Base-by-base conservation (phyloP, 2,888 invertebrate genomes). In the Mechanitis mazaeus region DNA sequence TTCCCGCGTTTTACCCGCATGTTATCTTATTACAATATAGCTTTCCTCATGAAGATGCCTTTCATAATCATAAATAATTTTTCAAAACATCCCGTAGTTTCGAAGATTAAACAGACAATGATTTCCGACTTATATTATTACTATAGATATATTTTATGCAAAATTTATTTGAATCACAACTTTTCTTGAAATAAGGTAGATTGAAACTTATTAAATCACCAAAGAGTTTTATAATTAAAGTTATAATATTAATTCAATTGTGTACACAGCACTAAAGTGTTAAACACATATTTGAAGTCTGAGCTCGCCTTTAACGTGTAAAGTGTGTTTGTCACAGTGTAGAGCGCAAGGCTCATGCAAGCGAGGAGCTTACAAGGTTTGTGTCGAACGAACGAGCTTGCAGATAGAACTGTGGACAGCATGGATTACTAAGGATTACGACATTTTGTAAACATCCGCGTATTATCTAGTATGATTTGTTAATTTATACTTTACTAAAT, bases 311-410 rank as follows among this genome's bases (percentile, higher is more conserved):
- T 38, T 6, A 38, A 38, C 38, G 4, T 33, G 45, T 33, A 35
- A 55, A 47, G 61, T 57, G 54, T 62, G 53, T 11, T 9, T 58
- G 42, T 50, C 47, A 47, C 55, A 31, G 46, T 47, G 55, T 42
- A 42, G 50, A 47, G 50, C 54, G 60, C 46, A 33, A 59, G 57
- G 56, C 56, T 46, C 47, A 60, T 54, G 64, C 62, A 65, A 67
- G 64, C 62, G 67, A 59, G 71, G 65, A 71, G 74, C 75, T 80
- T 79, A 80, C 79, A 79, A 75, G 74, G 74, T 74, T 75, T 73
- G 71, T 55, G 61, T 64, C 73, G 68, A 72, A 63, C 68, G 68
- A 73, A 60, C 68, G 75, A 70, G 71, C 72, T 70, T 67, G 42
- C 7, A 42, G 64, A 61, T 61, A 61, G 55, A 35, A 60, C 33